Conservation (phyloP, 2,888 invertebrate genomes). For the Apocheima hispidaria region DNA sequence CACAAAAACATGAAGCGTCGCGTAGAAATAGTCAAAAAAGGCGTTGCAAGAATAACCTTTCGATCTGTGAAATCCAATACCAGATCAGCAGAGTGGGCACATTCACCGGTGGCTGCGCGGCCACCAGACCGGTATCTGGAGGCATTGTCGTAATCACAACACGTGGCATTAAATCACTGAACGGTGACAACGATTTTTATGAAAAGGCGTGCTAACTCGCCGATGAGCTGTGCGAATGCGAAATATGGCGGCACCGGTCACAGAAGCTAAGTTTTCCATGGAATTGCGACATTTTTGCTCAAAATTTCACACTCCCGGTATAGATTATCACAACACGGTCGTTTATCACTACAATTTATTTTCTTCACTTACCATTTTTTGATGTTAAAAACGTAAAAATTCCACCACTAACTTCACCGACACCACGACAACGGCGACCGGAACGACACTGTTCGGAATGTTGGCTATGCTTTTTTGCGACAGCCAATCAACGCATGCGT, state of each 20-base stretch:
- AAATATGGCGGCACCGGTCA: slow-evolving; percentile 86
- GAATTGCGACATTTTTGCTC: slow-evolving; percentile 61
- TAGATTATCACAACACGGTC: slow-evolving; percentile 65
- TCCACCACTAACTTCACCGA: slow-evolving; percentile 83
- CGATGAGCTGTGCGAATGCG: slow-evolving; percentile 81
- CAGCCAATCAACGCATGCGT: slow-evolving; percentile 84
- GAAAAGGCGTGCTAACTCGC: slow-evolving; percentile 83
- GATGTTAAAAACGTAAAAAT: slow-evolving; percentile 85
- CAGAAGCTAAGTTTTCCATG: slow-evolving; percentile 63
- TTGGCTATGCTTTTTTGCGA: slow-evolving; percentile 76
- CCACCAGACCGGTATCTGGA: slow-evolving; percentile 44
- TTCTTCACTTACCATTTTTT: slow-evolving; percentile 84
- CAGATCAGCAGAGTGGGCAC: slow-evolving; percentile 54
- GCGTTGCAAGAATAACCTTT: slow-evolving; percentile 79
- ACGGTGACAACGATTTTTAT: slow-evolving; percentile 79
- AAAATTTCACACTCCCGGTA: slow-evolving; percentile 55
- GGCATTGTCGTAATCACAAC: slow-evolving; percentile 68
- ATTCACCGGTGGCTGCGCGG: slow-evolving; percentile 49
- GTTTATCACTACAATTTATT: slow-evolving; percentile 72
- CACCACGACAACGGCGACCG: slow-evolving; percentile 84
- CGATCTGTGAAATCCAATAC: slow-evolving; percentile 83
- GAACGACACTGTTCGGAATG: slow-evolving; percentile 83
- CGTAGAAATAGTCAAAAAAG: slow-evolving; percentile 74
- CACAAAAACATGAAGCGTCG: slow-evolving; percentile 22
- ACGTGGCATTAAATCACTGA: slow-evolving; percentile 85